A percentile compares a stretch with the other conserved stretches of the same genome.
Evolutionary conservation across 2,797 vertebrate genomes (phyloP).

Genomic region (Manis javanica): DNA sequence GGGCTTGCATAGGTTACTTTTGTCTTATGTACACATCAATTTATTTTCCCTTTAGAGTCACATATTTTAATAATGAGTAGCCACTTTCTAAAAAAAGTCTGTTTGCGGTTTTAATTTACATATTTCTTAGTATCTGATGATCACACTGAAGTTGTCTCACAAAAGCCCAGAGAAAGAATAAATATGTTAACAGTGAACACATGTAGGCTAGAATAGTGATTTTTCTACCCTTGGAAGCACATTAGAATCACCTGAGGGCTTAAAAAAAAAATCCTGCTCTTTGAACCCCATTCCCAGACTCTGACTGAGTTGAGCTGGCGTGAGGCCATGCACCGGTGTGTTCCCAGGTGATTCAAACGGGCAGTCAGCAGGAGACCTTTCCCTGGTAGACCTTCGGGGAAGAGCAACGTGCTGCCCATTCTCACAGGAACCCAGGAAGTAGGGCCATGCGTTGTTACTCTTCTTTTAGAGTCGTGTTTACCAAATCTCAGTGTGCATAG

Average conservation of each 20-base stretch:
- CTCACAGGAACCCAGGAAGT: conserved; percentile 1
- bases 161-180: conserved; percentile 14
- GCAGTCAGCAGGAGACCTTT: neutral
- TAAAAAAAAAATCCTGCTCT: neutral
- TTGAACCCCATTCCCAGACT: neutral
- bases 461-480: neutral
- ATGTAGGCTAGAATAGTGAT: neutral
- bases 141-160: neutral
- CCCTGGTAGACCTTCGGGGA: neutral
- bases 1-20: neutral
- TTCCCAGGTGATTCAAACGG: neutral
- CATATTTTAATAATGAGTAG: conserved; percentile 1
- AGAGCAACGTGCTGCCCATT: neutral
- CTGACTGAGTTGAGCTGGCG: neutral
- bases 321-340: neutral
- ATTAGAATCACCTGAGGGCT: neutral
- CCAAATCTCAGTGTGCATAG: neutral
- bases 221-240: neutral
- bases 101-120: conserved; percentile 21
- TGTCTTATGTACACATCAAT: neutral
- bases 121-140: conserved; percentile 11
- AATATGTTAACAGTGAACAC: neutral
- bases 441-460: neutral
- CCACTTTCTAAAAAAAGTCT: neutral
- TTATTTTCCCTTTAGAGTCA: neutral